Evolutionary conservation across 2,113 vertebrate genomes (phyloP), one percentile per base, ranked within the genome.

Genomic region (Dipodomys merriami): DNA sequence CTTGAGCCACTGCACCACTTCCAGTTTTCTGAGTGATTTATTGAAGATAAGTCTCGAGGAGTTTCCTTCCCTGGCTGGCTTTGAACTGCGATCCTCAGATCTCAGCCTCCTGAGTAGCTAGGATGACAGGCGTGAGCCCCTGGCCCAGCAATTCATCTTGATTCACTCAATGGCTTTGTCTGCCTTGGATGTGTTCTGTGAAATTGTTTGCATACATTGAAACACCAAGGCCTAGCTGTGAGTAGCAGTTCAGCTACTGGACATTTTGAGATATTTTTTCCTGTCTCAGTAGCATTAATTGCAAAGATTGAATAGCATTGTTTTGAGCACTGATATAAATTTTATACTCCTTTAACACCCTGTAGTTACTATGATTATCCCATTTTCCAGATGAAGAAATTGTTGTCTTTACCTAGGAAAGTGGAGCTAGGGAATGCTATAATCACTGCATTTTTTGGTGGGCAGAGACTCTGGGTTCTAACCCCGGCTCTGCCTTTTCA

Each of bases 331-430:
- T 77, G 67, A 4, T 12, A 25, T 65, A 74, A 53, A 18, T 62
- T 60, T n/a, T 25, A 72, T 11, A 23, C 53, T 85, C 29, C 73
- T 84, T 53, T 29, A 71, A 15, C 33, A 79, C 33, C 53, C 73
- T 22, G 1, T 53, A 67, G 49, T 73, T 60, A 49, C 39, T 49
- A 23, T 88, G 64, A 62, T 67, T 46, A 79, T 65, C 60, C 67
- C 49, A 8, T 79, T 84, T 93, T 86, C 79, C 88, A 44, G 77
- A 53, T 18, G 25, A 89, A 71, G 30, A 69, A 44, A 44, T 87
- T 57, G 53, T 29, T 35, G 0, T 73, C 27, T 27, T 69, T 71
- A 71, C 71, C 88, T 33, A 13, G 91, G 39, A 81, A 84, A 68
- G 53, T 9, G 67, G 82, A 83, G 25, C 8, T 3, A 57, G 27